phyloP scores from a whole-genome alignment of 1,140 invertebrate genomes.

The Gryon sp. region DNA sequence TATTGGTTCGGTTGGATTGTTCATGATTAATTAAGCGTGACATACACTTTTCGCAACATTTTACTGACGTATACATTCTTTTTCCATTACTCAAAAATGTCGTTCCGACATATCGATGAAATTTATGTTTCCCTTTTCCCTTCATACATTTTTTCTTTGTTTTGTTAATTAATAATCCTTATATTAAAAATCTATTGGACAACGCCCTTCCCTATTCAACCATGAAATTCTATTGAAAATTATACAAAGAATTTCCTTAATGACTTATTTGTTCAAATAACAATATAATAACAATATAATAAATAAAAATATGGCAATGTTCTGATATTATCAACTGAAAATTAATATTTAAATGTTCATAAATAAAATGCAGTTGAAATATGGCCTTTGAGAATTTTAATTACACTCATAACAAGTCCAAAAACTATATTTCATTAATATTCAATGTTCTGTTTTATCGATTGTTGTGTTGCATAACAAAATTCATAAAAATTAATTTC shows the following conservation, averaged over 20 bases:
- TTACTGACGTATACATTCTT: constrained; percentile 23
- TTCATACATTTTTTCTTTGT: too few species aligned
- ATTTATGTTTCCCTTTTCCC: constrained; percentile 36
- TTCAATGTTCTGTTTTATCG: constrained; percentile 19
- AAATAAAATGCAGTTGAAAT: too few species aligned
- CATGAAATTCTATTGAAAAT: too few species aligned
- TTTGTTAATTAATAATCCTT: too few species aligned
- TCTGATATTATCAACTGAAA: too few species aligned
- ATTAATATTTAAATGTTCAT: too few species aligned
- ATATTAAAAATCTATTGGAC: too few species aligned
- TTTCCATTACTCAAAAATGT: constrained; percentile 28
- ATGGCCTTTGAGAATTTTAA: background rate
- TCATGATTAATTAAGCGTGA: constrained; percentile 59
- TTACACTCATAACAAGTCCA: background rate
- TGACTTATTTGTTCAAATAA: too few species aligned
- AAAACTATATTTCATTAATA: constrained; percentile 19
- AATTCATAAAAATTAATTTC: constrained; percentile 54
- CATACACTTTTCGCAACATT: constrained; percentile 7
- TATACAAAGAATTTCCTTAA: too few species aligned
- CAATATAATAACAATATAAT: too few species aligned
- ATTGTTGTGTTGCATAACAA: constrained; percentile 36
- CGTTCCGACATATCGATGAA: constrained; percentile 5
- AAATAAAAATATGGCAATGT: too few species aligned
- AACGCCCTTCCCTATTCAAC: too few species aligned
- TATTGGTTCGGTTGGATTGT: constrained; percentile 52